Conservation (phyloP, 2,888 invertebrate species). For the Leucophora obtusa region DNA sequence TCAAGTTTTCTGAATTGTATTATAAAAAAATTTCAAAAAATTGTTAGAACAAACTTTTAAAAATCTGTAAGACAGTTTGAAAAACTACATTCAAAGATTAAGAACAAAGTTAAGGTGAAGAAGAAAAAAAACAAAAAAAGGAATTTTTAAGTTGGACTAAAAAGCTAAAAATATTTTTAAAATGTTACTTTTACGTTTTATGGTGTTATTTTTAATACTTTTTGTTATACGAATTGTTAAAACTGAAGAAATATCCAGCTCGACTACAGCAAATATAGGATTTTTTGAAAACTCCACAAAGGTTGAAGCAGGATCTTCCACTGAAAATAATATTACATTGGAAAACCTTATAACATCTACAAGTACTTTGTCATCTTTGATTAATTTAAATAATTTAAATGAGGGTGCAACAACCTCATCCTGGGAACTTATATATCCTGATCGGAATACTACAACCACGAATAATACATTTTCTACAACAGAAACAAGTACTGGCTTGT, state of each 20-base stretch:
- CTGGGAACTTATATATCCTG: conserved; percentile 60
- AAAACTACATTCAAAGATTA: conserved; percentile 46
- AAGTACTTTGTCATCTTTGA: background rate
- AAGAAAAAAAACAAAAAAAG: background rate
- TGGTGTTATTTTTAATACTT: background rate
- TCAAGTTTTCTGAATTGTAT: background rate
- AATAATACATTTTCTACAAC: background rate
- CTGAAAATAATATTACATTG: background rate
- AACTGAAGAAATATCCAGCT: conserved; percentile 23
- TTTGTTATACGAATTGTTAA: background rate
- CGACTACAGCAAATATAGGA: background rate
- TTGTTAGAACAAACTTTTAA: conserved; percentile 11
- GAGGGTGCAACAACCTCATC: conserved; percentile 30
- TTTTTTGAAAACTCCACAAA: too few species aligned
- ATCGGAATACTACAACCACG: conserved; percentile 34
- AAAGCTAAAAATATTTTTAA: background rate
- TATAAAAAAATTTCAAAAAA: background rate
- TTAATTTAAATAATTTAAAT: background rate
- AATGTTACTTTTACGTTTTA: conserved; percentile 31
- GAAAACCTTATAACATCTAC: background rate
- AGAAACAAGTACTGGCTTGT: background rate
- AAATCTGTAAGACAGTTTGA: conserved; percentile 43
- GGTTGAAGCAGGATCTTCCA: background rate
- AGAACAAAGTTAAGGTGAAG: background rate
- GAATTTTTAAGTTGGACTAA: background rate